Evolutionary conservation across 2,888 invertebrate genomes (phyloP), one percentile per base, ranked within the genome.

Genomic region (Timema podura): DNA sequence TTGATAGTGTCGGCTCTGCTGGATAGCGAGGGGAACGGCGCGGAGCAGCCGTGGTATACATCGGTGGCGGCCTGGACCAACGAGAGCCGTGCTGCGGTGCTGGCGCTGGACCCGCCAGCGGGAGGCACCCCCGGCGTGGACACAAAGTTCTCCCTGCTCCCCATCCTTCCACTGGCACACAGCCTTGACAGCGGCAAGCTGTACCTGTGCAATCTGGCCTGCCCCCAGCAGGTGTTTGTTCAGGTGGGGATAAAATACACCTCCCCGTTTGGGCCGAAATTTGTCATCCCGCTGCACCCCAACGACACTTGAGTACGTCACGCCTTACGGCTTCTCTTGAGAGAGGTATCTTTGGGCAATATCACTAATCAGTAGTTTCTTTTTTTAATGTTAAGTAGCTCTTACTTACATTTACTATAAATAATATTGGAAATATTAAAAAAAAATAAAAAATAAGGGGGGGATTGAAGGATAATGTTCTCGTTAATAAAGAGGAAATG

Each of bases 231-330:
- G 79, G 86, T 94, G 76, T 94, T 91, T 83, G 83, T 85, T 68
- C 89, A 90, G 77, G 88, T 89, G 75, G 89, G 90, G 70, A 89
- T 95, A 73, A 85, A 85, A 74, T 96, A 95, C 83, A 87, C 88
- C 77, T 91, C 94, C 75, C 95, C 95, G 8, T 96, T 95, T 78
- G 91, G 91, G 69, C 88, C 91, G 70, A 92, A 92, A 82, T 91
- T 91, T 82, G 89, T 91, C 76, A 90, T 92, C 81, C 90, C 92
- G 65, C 83, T 92, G 76, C 88, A 90, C 79, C 81, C 70, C 8
- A 74, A 69, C 48, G 69, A 70, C 13, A 64, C 70, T 10, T 70
- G 30, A 30, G 30, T 30, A 30, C 30, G 30, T 30, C 30, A 30
- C 3, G 30, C 30, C 30, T 30, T 30, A 30, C 30, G 30, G 30